Conservation (phyloP, 2,113 vertebrate genomes). For the Odobenus rosmarus region DNA sequence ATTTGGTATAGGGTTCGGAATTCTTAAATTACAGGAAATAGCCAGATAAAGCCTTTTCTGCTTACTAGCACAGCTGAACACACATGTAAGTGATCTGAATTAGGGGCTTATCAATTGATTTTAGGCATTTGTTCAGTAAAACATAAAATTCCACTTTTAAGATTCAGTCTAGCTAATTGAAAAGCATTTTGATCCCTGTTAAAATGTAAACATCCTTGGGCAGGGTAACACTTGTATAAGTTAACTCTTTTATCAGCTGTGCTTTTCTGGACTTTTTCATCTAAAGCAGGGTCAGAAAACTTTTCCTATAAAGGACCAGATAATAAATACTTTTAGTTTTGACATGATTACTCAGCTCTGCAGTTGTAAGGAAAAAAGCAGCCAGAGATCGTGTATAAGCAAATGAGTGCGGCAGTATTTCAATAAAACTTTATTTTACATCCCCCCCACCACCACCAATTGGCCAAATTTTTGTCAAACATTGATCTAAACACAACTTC, state of each 20-base stretch:
- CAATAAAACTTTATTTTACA: background rate
- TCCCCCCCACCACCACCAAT: background rate
- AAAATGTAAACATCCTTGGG: conserved; percentile 25
- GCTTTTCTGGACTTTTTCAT: background rate
- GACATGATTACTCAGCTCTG: background rate
- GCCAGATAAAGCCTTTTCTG: background rate
- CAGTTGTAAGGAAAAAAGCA: background rate
- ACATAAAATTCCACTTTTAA: conserved; percentile 30
- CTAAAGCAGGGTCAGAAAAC: background rate
- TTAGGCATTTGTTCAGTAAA: background rate
- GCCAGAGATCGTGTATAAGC: background rate
- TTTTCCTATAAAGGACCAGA: background rate
- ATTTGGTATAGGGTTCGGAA: background rate
- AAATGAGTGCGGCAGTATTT: background rate
- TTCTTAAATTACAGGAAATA: conserved; percentile 35
- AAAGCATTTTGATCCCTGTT: conserved; percentile 28
- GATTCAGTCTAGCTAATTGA: background rate
- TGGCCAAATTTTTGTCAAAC: background rate
- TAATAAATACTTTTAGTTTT: conserved; percentile 26
- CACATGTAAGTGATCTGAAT: background rate
- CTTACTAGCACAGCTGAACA: background rate
- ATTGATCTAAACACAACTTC: background rate
- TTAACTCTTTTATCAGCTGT: conserved; percentile 14
- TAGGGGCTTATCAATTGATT: background rate
- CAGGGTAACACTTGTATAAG: background rate